Percentiles rank a stretch among this genome's conserved stretches.
phyloP scores from a whole-genome alignment of 2,797 vertebrate genomes.

The Chelon auratus region DNA sequence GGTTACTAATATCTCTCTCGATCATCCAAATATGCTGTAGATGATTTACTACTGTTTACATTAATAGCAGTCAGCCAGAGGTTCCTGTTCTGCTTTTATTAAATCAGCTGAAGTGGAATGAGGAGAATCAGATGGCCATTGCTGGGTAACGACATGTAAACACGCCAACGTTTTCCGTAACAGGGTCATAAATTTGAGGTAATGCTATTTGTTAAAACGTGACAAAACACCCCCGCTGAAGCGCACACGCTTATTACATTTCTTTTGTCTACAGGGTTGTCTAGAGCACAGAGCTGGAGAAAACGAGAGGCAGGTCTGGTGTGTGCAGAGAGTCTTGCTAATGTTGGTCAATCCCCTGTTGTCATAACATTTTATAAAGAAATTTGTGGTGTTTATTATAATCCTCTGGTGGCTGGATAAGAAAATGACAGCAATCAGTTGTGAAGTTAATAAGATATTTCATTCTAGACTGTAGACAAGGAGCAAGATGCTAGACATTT shows the following conservation, averaged over 20 bases:
- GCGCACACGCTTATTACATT: background rate
- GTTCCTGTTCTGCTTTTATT: background rate
- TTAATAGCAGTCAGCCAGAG: background rate
- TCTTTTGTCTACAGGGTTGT: too few relatives aligned
- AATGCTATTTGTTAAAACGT: background rate
- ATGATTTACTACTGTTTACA: conserved; percentile 20
- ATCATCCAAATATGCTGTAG: background rate
- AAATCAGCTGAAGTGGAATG: background rate
- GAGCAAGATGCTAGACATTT: too few relatives aligned
- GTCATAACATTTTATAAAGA: too few relatives aligned
- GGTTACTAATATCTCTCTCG: background rate
- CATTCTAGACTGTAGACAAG: too few relatives aligned
- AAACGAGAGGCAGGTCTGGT: background rate
- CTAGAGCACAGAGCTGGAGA: too few relatives aligned
- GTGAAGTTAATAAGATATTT: too few relatives aligned
- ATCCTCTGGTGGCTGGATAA: too few relatives aligned
- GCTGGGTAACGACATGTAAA: conserved; percentile 1
- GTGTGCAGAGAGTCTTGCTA: too few relatives aligned
- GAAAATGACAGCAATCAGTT: too few relatives aligned
- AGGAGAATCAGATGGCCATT: background rate
- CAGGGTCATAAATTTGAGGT: background rate
- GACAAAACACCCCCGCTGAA: background rate
- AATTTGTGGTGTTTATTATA: too few relatives aligned
- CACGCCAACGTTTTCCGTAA: background rate
- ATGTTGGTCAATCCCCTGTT: too few relatives aligned